Conservation (phyloP, 2,797 vertebrate genomes). For the Scyliorhinus canicula region DNA sequence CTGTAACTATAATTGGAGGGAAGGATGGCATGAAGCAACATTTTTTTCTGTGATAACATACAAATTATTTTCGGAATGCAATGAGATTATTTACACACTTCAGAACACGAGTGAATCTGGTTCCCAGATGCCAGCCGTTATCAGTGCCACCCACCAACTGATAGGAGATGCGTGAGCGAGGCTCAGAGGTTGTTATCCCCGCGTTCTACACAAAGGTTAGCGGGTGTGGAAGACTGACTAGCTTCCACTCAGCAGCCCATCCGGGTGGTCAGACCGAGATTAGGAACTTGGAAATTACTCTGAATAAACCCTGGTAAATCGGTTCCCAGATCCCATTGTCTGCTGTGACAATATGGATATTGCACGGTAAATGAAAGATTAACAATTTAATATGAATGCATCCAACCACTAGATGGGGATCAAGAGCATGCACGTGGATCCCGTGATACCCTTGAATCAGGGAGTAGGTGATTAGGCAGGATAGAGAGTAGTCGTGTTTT, state of each 20-base stretch:
- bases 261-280: not conserved
- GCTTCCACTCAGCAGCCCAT: not conserved
- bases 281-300: not conserved
- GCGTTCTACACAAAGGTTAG: not conserved
- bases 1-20: too few species aligned
- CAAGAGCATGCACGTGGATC: too few species aligned
- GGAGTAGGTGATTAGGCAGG: too few species aligned
- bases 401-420: too few species aligned
- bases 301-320: not conserved
- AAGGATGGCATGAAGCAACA: not conserved
- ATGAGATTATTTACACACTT: not conserved
- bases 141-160: not conserved
- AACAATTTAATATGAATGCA: too few species aligned
- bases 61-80: not conserved
- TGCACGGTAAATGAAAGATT: too few species aligned
- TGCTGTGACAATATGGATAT: too few species aligned
- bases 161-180: not conserved
- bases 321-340: not conserved
- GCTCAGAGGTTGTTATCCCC: not conserved
- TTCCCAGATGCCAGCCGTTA: not conserved
- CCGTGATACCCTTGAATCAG: too few species aligned
- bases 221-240: not conserved
- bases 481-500: too few species aligned
- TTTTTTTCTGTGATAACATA: not conserved
- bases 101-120: not conserved